Base-by-base conservation (phyloP, 64 coral and sea anemone genomes). In the Catalaphyllia jardinei region DNA sequence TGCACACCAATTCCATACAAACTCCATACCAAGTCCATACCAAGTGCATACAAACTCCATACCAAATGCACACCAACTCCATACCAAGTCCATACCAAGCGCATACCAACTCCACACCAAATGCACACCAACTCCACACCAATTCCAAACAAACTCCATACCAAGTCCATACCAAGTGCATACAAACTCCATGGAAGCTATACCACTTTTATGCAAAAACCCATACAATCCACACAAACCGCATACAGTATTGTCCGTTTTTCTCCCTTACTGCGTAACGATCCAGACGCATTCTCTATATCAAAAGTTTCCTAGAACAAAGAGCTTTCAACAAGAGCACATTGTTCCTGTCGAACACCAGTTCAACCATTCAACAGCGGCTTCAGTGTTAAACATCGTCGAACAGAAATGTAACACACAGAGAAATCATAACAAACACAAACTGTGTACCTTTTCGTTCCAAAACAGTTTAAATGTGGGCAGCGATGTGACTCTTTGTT, bases 391-490 rank as follows among this genome's bases (percentile, higher is more conserved):
- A 46, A 46, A 46, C 42, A 5, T 46, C 5, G 42, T 46, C 42
- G 42, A 46, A 46, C 5, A 46, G 42, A 8, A 46, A 46, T 46
- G 42, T 5, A 46, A 46, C 7, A 46, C 42, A 60, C 16, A 57
- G 54, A 57, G 54, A 57, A 16, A 57, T 57, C 10, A 22, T 72
- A 8, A 72, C 18, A 15, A 30, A 73, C 24, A 74, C n/a, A 46
- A 17, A 46, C 17, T 13, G 5, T 29, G 49, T 83, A 92, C 90
- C 80, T 92, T 31, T 57, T 61, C 82, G 67, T 92, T 92, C 90
- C 90, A 92, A 62, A 62, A 78, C 4, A 92, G 72, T 57, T 92
- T 92, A 59, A 92, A 92, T 3, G 80, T 92, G 29, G 90, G 90
- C 30, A 86, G 57, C 0, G 73, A 77, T 7, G 90, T 46, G 28